Evolutionary conservation across 2,888 invertebrate species (phyloP).

Genomic region (Cheilosia vernalis): DNA sequence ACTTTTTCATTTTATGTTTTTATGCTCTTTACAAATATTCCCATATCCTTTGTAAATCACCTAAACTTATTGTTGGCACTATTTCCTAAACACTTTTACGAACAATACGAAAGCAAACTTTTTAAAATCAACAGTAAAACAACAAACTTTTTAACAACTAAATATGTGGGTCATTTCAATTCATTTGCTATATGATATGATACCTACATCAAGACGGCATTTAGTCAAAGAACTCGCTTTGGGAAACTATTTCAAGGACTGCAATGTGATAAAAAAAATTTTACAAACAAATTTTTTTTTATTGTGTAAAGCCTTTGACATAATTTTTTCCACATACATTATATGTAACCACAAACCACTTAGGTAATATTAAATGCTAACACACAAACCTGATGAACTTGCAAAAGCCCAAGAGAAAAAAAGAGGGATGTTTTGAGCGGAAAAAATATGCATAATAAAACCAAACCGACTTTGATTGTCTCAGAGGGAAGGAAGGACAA

Average conservation of each 20-base stretch:
- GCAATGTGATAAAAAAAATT: background rate
- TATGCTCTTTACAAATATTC: too few species aligned
- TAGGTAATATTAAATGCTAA: constrained; percentile 20
- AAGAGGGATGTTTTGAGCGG: constrained; percentile 6
- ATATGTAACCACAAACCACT: constrained; percentile 14
- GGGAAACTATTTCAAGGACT: background rate
- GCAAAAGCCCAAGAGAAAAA: constrained; percentile 32
- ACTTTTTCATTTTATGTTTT: too few species aligned
- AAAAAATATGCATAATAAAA: constrained; percentile 49
- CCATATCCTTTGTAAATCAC: too few species aligned
- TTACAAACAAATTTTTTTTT: background rate
- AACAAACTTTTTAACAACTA: background rate
- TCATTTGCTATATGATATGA: background rate
- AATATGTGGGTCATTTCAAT: background rate
- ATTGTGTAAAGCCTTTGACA: background rate
- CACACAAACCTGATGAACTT: constrained; percentile 43
- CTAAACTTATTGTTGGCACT: too few species aligned
- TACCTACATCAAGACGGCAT: background rate
- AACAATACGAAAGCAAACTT: background rate
- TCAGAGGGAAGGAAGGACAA: constrained; percentile 56
- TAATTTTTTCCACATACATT: background rate
- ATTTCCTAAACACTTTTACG: too few species aligned
- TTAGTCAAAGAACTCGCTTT: background rate
- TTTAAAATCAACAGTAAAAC: background rate
- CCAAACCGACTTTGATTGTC: constrained; percentile 50